A percentile compares a stretch with the other conserved stretches of the same genome.
phyloP scores from a whole-genome alignment of 2,888 invertebrate species.

The Agriopis marginaria region DNA sequence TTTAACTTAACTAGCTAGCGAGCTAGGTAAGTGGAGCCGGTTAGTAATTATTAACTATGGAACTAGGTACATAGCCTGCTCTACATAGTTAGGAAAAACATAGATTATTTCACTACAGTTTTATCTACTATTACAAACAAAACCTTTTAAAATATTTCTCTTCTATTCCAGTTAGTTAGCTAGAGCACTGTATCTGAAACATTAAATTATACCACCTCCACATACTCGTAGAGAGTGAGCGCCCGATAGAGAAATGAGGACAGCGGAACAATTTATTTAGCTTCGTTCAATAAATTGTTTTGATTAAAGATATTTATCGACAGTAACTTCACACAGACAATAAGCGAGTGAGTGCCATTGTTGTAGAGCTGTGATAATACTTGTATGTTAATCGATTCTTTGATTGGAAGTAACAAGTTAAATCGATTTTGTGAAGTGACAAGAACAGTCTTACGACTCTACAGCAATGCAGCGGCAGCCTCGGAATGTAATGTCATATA shows the following conservation, averaged over 20 bases:
- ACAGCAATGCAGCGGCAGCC: too few species aligned
- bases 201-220: not conserved
- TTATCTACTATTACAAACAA: too few species aligned
- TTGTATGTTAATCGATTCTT: not conserved
- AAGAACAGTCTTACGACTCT: too few species aligned
- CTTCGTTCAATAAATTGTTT: constrained; percentile 50
- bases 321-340: constrained; percentile 33
- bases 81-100: too few species aligned
- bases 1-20: too few species aligned
- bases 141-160: too few species aligned
- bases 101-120: too few species aligned
- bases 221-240: constrained; percentile 13
- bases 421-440: not conserved
- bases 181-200: not conserved
- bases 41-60: too few species aligned
- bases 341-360: constrained; percentile 19
- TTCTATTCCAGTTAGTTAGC: not conserved
- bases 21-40: too few species aligned
- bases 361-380: constrained; percentile 7
- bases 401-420: not conserved
- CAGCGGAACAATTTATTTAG: constrained; percentile 52
- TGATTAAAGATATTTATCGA: constrained; percentile 49
- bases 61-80: too few species aligned
- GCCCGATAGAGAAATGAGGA: constrained; percentile 49
- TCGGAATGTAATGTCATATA: too few species aligned